Evolutionary conservation across 53 echinoderm and acorn worm species (phyloP), one percentile per base, ranked within the genome.

Genomic region (Zoroaster sp.): DNA sequence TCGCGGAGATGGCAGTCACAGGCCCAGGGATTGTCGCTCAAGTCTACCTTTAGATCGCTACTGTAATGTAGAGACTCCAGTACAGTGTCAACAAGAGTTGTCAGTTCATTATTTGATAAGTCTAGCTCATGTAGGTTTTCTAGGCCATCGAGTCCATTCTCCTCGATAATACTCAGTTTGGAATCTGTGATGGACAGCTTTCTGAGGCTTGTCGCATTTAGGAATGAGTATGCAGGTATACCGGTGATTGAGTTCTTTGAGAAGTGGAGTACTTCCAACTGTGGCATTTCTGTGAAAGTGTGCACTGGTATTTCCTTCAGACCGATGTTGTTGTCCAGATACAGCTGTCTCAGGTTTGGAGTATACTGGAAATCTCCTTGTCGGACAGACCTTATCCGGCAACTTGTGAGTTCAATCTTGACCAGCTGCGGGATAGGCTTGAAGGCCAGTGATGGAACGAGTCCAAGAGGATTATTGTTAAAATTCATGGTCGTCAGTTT

Each of bases 11-110:
- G 89, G 63, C 95, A 95, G 45, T 91, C 80, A 40, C 95, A 95
- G 13, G 77, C 70, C 95, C 92, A 95, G 23, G 72, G 86, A 70
- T 95, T 95, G 21, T 88, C 71, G 25, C 80, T 68, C 7, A 89
- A 38, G 53, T 89, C 89, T 11, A 89, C 79, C 8, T 31, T 25
- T 13, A 89, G 71, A 51, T 35, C 23, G 40, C 9, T 37, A 15
- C 52, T 79, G 32, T 40, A 71, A 15, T 32, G 80, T 38, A 89
- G 70, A 3, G 89, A 80, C 45, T 68, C 80, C 3, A 89, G 55
- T 1, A 78, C 39, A 5, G 37, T 72, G 25, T 35, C 6, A 1
- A 51, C 49, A 35, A 89, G 71, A 13, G 89, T 79, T 28, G 69
- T 89, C 10, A 89, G n/a, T 40, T 78, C 44, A 37, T 89, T 89